Evolutionary conservation across 2,113 vertebrate species (phyloP).

Genomic region (Thamnaconus septentrionalis): DNA sequence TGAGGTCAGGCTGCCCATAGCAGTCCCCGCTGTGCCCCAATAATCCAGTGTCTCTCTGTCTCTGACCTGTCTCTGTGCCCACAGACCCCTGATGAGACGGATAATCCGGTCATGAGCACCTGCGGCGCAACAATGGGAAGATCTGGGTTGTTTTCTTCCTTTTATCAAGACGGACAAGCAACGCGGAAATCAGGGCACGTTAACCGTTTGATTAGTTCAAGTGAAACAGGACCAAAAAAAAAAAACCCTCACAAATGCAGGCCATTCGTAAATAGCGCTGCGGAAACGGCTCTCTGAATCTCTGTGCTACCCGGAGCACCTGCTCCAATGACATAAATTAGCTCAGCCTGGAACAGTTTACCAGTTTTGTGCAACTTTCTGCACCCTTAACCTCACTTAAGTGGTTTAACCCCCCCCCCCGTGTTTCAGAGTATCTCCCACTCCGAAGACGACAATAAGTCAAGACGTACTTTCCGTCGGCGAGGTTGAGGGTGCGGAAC

Average conservation of each 20-base stretch:
- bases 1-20: conserved; percentile 66
- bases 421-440: too few species aligned
- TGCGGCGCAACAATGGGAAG: conserved; percentile 48
- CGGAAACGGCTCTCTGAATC: too few species aligned
- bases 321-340: not conserved
- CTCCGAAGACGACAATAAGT: not conserved
- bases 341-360: not conserved
- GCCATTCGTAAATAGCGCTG: too few species aligned
- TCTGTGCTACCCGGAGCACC: too few species aligned
- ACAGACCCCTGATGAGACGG: conserved; percentile 44
- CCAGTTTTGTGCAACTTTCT: conserved; percentile 1
- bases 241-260: too few species aligned
- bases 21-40: conserved; percentile 60
- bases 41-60: conserved; percentile 67
- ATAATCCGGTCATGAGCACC: conserved; percentile 63
- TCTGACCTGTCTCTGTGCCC: conserved; percentile 63
- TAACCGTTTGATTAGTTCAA: not conserved
- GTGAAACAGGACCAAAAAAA: too few species aligned
- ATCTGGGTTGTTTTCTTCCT: conserved; percentile 44
- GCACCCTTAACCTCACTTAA: not conserved
- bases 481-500: conserved; percentile 89
- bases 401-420: not conserved
- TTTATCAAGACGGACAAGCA: conserved; percentile 22
- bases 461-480: conserved; percentile 90
- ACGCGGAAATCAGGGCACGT: conserved; percentile 1